These are phyloP conservation scores for Eristalis arbustorum DNA, from an alignment of 2,888 invertebrate species.

Conservation along the genomic window DNA sequence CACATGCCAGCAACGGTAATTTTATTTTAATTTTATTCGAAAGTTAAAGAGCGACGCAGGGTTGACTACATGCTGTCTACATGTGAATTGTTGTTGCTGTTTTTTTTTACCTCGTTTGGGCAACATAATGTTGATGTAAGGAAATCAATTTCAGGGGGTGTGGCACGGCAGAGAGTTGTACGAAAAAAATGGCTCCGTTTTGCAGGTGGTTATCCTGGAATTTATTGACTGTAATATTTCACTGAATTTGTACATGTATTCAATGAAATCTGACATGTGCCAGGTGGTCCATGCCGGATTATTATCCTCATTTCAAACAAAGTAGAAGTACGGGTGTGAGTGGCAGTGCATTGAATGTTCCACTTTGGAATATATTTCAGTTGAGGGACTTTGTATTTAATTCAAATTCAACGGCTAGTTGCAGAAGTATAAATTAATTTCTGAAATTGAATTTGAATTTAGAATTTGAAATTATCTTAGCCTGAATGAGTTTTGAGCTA, in stretches of 20 bases:
- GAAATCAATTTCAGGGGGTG: constrained; percentile 8
- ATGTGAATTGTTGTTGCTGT: not conserved
- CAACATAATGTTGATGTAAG: not conserved
- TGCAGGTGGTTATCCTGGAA: constrained; percentile 19
- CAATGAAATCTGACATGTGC: not conserved
- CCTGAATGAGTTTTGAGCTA: too few species aligned
- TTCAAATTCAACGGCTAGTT: not conserved
- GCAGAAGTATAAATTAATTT: too few species aligned
- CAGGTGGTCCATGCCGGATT: constrained; percentile 1
- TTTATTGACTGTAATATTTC: constrained; percentile 12
- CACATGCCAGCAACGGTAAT: constrained; percentile 14
- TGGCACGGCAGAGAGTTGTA: too few species aligned
- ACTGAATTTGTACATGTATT: not conserved
- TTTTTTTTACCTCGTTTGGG: not conserved
- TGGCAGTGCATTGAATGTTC: not conserved
- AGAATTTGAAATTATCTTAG: too few species aligned
- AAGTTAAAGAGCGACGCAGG: not conserved
- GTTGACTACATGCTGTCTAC: not conserved
- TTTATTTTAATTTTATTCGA: constrained; percentile 40
- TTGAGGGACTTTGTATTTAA: not conserved
- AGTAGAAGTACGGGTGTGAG: not conserved
- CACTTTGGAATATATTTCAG: not conserved
- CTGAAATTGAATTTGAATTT: too few species aligned
- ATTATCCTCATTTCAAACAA: not conserved
- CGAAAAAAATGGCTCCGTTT: not conserved